These are phyloP conservation scores for Xestobium rufovillosum DNA, from an alignment of 2,888 invertebrate genomes.

Conservation along the genomic window DNA sequence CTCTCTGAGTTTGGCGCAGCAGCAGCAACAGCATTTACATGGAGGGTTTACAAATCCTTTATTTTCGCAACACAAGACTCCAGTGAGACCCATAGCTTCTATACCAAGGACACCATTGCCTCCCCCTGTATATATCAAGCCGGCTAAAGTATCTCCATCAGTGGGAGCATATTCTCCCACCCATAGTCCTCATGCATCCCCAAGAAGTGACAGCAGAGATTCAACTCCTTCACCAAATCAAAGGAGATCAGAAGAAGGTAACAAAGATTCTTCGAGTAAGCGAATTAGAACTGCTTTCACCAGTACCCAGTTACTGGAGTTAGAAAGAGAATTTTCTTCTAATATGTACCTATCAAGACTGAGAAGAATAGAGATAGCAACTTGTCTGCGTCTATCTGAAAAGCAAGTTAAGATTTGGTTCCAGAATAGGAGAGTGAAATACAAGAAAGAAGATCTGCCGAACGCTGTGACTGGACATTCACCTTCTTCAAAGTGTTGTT, in stretches of 20 bases:
- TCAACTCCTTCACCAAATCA: conserved; percentile 51
- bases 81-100: conserved; percentile 36
- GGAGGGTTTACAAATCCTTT: conserved; percentile 43
- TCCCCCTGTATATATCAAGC: conserved; percentile 19
- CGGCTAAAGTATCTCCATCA: conserved; percentile 8
- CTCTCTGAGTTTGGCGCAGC: conserved; percentile 56
- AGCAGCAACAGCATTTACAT: conserved; percentile 39
- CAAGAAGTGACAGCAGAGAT: conserved; percentile 43
- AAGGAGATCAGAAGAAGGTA: conserved; percentile 45
- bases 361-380: conserved; percentile 88
- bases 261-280: conserved; percentile 64
- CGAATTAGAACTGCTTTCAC: conserved; percentile 91
- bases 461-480: conserved; percentile 17
- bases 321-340: conserved; percentile 81
- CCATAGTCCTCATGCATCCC: not conserved
- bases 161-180: not conserved
- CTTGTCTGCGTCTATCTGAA: conserved; percentile 77
- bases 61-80: conserved; percentile 32
- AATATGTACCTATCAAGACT: conserved; percentile 88
- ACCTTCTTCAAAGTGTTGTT: conserved; percentile 44
- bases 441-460: conserved; percentile 81
- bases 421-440: conserved; percentile 86
- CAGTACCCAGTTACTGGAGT: conserved; percentile 76
- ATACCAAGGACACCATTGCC: conserved; percentile 32
- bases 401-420: conserved; percentile 97